phyloP scores from a whole-genome alignment of 2,113 vertebrate species.

The Periophthalmus modestus region DNA sequence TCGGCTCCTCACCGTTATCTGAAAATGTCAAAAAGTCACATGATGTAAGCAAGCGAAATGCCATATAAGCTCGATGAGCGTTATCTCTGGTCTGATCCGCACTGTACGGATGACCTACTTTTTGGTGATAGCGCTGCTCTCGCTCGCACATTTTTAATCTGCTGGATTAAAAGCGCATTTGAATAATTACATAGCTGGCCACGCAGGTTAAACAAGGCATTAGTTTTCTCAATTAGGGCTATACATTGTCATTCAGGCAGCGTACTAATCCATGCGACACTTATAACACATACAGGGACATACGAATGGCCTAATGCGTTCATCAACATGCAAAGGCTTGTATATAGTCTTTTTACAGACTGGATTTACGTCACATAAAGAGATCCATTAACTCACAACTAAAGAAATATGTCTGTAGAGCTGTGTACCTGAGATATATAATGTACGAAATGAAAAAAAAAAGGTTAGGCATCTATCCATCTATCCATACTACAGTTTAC shows the following conservation, averaged over 20 bases:
- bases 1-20: slow-evolving; percentile 37
- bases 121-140: neutral
- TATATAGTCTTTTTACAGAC: neutral
- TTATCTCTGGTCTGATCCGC: slow-evolving; percentile 3
- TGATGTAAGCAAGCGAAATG: slow-evolving; percentile 21
- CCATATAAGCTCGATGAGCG: slow-evolving; percentile 30
- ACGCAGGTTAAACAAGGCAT: slow-evolving; percentile 38
- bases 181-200: slow-evolving; percentile 39
- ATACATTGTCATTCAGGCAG: neutral
- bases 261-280: neutral
- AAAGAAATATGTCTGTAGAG: neutral
- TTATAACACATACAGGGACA: slow-evolving; percentile 19
- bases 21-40: slow-evolving; percentile 47
- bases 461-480: too few species aligned
- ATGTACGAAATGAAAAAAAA: too few species aligned
- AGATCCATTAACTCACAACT: neutral
- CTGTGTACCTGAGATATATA: too few species aligned
- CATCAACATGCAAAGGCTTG: slow-evolving; percentile 19
- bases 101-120: slow-evolving; percentile 31
- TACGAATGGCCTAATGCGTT: neutral
- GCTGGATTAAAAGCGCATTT: slow-evolving; percentile 50
- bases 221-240: slow-evolving; percentile 32
- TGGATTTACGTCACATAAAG: neutral
- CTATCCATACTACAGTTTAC: too few species aligned
- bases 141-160: slow-evolving; percentile 30